phyloP scores from a whole-genome alignment of 2,113 vertebrate species.

The Siniperca knerii region DNA sequence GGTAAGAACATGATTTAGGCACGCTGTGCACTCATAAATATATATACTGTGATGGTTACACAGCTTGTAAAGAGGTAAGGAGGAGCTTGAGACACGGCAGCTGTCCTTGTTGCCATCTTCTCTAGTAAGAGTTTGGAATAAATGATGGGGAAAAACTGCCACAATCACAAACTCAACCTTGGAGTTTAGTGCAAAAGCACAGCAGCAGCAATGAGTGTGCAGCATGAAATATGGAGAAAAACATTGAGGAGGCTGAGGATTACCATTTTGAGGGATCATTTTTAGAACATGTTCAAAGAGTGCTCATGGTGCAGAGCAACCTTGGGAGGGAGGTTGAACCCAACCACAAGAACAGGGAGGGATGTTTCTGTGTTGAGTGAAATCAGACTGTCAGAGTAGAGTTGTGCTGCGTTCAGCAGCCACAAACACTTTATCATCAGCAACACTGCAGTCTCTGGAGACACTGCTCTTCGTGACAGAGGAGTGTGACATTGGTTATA shows the following conservation, averaged over 20 bases:
- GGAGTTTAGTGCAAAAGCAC: background rate
- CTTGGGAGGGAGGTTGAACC: constrained; percentile 3
- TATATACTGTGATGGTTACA: too few species aligned
- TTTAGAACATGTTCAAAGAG: constrained; percentile 4
- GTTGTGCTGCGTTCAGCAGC: constrained; percentile 7
- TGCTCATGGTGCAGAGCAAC: constrained; percentile 1
- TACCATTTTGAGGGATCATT: background rate
- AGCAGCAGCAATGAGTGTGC: background rate
- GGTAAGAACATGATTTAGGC: too few species aligned
- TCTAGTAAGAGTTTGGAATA: background rate
- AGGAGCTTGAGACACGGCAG: too few species aligned
- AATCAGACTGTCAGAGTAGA: constrained; percentile 2
- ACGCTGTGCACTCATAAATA: too few species aligned
- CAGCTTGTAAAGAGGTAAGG: too few species aligned
- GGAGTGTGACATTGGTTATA: constrained; percentile 16
- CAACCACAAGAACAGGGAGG: constrained; percentile 4
- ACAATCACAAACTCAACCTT: background rate
- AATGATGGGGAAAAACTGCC: background rate
- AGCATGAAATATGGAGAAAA: background rate
- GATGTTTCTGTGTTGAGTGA: background rate
- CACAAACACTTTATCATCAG: background rate
- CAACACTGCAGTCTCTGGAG: constrained; percentile 11
- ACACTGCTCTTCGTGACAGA: constrained; percentile 7
- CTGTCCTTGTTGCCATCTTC: too few species aligned
- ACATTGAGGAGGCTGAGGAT: background rate